These are phyloP conservation scores for Macaria liturata DNA, from an alignment of 2,888 invertebrate genomes.

Conservation along the genomic window DNA sequence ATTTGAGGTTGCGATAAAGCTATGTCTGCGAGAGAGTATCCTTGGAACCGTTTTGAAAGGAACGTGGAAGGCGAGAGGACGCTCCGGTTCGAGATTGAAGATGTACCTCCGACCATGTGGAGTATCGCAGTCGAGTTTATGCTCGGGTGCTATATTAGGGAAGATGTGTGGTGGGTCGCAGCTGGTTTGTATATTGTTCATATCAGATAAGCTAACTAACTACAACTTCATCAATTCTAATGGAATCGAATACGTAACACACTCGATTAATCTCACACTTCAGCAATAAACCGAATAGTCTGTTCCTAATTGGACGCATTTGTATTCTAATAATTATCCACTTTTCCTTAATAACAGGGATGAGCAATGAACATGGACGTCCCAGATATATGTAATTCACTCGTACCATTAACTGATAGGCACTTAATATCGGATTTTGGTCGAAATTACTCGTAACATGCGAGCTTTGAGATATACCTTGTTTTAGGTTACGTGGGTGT, in stretches of 20 bases:
- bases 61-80: conserved; percentile 63
- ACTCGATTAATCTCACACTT: background rate
- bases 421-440: conserved; percentile 5
- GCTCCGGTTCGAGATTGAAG: conserved; percentile 71
- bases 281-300: conserved; percentile 8
- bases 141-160: conserved; percentile 75
- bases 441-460: background rate
- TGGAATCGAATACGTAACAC: no score
- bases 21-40: conserved; percentile 69
- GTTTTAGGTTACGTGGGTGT: no score
- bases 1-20: conserved; percentile 47
- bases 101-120: conserved; percentile 72
- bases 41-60: conserved; percentile 74
- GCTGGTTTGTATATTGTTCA: conserved; percentile 58
- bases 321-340: conserved; percentile 5
- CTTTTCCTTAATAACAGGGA: conserved; percentile 8
- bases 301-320: conserved; percentile 2
- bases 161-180: conserved; percentile 76
- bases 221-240: no score
- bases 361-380: conserved; percentile 4
- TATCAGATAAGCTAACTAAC: no score
- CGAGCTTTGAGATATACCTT: no score
- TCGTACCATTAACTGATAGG: conserved; percentile 1
- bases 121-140: conserved; percentile 76
- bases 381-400: conserved; percentile 4